Base-by-base conservation (phyloP, 2,797 vertebrate species). In the Fistularia commersonii region DNA sequence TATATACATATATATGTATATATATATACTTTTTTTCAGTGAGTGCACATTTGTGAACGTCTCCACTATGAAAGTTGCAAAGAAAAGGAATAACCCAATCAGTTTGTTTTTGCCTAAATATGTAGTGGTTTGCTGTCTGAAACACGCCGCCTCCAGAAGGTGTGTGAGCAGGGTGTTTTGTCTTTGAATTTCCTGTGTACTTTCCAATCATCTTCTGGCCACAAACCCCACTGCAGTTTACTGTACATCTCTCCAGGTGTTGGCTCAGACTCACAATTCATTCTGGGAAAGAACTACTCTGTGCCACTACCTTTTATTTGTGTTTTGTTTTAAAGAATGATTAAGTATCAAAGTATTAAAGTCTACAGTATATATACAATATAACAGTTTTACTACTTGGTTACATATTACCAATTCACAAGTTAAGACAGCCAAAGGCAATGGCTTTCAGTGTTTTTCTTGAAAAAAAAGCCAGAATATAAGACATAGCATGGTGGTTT, bases 21-120 rank as follows among this genome's bases (percentile, higher is more conserved):
- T 10, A 5, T 10, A 5, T 38, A 10, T 38, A 10, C 10, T 3
- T 23, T 15, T 36, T 57, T 49, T 37, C 51, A 13, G 48, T 49
- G 50, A 67, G 51, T 76, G 47, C 39, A 41, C 54, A 38, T 64
- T 45, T 41, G 37, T 74, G 60, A 80, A 66, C 67, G 65, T 70
- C 48, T 9, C 8, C 7, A 15, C 14, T 7, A 9, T 31, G 14
- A 41, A 12, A 11, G 53, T 55, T 42, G 45, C 54, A 48, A 58
- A 57, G 52, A 69, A 54, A 69, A 51, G 48, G 15, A 14, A 37
- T 38, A 70, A 45, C 48, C 40, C 34, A 15, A 51, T 41, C 14
- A 34, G 36, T 51, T 63, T 46, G 31, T 51, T 69, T 47, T 56
- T 38, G 49, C 55, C 52, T 61, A 33, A 61, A 65, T 57, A 66